phyloP scores from a whole-genome alignment of 2,797 vertebrate genomes.

The Pseudopleuronectes americanus region DNA sequence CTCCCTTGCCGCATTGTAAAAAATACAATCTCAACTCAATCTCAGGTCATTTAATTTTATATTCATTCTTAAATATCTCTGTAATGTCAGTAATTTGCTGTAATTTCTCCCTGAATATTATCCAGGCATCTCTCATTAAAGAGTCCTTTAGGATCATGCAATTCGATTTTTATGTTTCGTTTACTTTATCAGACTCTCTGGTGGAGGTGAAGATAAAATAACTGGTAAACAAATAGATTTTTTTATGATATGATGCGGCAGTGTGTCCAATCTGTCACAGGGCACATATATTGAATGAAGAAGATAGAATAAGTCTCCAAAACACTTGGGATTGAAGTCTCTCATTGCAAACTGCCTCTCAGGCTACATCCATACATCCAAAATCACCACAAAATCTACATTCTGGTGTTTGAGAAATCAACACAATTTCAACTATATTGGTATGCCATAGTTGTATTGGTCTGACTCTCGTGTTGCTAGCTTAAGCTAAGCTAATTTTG shows the following conservation, averaged over 20 bases:
- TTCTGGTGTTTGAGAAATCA: too few relatives aligned
- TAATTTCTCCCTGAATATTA: not conserved
- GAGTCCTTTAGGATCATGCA: not conserved
- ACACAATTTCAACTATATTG: too few relatives aligned
- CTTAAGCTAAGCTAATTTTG: too few relatives aligned
- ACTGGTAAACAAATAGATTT: not conserved
- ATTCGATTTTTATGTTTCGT: not conserved
- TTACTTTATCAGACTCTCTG: not conserved
- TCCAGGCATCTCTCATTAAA: not conserved
- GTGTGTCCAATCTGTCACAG: not conserved
- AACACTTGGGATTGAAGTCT: too few relatives aligned
- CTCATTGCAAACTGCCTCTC: too few relatives aligned
- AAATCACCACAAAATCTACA: too few relatives aligned
- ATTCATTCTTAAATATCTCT: not conserved
- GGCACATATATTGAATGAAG: not conserved
- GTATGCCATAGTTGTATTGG: too few relatives aligned
- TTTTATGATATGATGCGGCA: not conserved
- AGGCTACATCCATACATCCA: too few relatives aligned
- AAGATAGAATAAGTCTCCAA: too few relatives aligned
- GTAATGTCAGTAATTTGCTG: not conserved
- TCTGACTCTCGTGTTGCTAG: too few relatives aligned
- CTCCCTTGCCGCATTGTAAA: slow-evolving; percentile 4
- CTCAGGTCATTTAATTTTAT: slow-evolving; percentile 9
- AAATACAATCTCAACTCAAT: slow-evolving; percentile 13
- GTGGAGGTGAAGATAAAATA: not conserved